Percentiles rank a stretch among this genome's conserved stretches.
Evolutionary conservation across 2,888 invertebrate genomes (phyloP).

Genomic region (Plemyria rubiginata): DNA sequence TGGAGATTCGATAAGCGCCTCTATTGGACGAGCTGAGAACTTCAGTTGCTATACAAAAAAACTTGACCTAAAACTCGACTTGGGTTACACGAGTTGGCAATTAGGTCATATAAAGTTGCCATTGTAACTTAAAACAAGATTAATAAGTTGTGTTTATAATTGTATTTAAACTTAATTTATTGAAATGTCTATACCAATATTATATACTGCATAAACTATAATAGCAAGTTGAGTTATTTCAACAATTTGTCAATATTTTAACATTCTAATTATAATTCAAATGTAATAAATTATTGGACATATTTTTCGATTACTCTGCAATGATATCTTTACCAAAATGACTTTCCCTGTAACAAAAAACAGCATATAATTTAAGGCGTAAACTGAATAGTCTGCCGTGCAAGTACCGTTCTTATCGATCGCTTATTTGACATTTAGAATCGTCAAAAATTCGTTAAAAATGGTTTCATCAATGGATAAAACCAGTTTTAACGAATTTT

Average conservation of each 20-base stretch:
- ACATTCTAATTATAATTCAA: not conserved
- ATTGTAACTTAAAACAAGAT: not conserved
- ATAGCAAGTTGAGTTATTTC: not conserved
- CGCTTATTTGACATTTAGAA: too few relatives aligned
- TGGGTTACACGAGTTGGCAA: too few relatives aligned
- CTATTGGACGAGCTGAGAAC: too few relatives aligned
- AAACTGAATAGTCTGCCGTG: too few relatives aligned
- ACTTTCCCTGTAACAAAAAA: slow-evolving; percentile 58
- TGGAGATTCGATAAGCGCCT: too few relatives aligned
- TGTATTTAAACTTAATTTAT: not conserved
- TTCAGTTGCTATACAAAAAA: too few relatives aligned
- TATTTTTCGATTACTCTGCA: slow-evolving; percentile 8
- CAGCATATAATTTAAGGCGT: not conserved
- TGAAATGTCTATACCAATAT: not conserved
- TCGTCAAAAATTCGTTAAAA: too few relatives aligned
- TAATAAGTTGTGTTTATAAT: not conserved
- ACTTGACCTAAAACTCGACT: too few relatives aligned
- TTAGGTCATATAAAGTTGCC: too few relatives aligned
- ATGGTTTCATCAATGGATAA: too few relatives aligned
- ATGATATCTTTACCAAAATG: slow-evolving; percentile 55
- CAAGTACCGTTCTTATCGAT: too few relatives aligned
- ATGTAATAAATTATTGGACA: not conserved
- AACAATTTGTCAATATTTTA: not conserved
- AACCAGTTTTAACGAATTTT: too few relatives aligned
- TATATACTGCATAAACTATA: not conserved